Base-by-base conservation (phyloP, 2,888 invertebrate genomes). In the Toxonevra muliebris region DNA sequence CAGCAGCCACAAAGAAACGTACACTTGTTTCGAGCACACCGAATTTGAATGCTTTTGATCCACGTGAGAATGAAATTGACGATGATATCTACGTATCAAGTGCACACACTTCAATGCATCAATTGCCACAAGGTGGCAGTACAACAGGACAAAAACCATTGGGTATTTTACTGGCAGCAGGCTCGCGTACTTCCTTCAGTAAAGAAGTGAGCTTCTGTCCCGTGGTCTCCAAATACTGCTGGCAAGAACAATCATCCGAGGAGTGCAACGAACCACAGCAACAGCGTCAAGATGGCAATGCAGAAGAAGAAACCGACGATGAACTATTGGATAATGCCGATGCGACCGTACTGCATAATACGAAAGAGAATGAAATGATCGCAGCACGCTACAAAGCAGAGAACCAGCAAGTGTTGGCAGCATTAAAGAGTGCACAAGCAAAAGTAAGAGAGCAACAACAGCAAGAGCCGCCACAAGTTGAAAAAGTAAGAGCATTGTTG, bases 131-230 rank as follows among this genome's bases (percentile, higher is more conserved):
- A 75, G 30, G 30, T 7, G 30, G 30, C 2, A 30, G 30, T 30
- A 40, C 73, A 2, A 74, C 70, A 17, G 71, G 72, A 1, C 88
- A 75, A 84, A 88, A 76, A 83, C 88, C 79, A 79, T 85, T 83
- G 64, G 84, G 84, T 12, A 85, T 85, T n/a, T 67, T 85, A 0
- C 17, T 84, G 30, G 77, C 83, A 0, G 76, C 79, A 0, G 82
- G 83, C 0, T 85, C 85, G 3, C 77, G 84, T 0, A 79, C 78
- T 5, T 85, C 85, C 1, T 80, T 85, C 42, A 79, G 82, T 74
- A 88, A 88, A 77, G 92, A 92, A 61, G 93, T 93, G 41, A 92
- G 92, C 77, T 93, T 93, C 82, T 92, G 91, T 75, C 93, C 93
- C 4, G 90, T 93, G 62, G 92, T 93, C 13, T 90, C 92, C 59